phyloP scores from a whole-genome alignment of 92 coral and sea anemone species.

The Isaurus tuberculatus region DNA sequence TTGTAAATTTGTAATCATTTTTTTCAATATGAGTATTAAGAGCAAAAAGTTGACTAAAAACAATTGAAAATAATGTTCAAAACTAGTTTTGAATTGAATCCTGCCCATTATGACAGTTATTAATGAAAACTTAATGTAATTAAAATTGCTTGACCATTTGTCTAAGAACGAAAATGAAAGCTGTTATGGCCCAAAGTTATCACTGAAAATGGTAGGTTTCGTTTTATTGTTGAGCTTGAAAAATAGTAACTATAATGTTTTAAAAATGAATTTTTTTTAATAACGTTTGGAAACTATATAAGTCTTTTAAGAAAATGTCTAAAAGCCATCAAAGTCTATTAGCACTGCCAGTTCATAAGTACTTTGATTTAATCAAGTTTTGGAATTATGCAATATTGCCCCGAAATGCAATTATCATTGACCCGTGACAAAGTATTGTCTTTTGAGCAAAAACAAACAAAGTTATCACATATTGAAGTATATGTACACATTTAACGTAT shows the following conservation, averaged over 20 bases:
- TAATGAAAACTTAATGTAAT: conserved; percentile 14
- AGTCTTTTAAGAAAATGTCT: background rate
- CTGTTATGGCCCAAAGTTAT: conserved; percentile 3
- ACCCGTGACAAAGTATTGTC: conserved; percentile 1
- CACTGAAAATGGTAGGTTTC: conserved; percentile 8
- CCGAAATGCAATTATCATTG: conserved; percentile 18
- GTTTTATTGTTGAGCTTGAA: background rate
- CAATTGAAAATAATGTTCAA: background rate
- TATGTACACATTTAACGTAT: conserved; percentile 20
- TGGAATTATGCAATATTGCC: conserved; percentile 7
- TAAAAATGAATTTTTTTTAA: background rate
- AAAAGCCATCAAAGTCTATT: conserved; percentile 10
- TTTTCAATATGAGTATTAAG: too few relatives aligned
- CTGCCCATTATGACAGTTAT: background rate
- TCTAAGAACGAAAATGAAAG: background rate
- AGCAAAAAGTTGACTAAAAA: too few relatives aligned
- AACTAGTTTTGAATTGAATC: background rate
- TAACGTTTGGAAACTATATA: conserved; percentile 6
- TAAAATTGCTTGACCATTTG: conserved; percentile 23
- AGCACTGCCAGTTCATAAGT: background rate
- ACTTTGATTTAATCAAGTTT: conserved; percentile 28
- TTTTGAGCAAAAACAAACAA: conserved; percentile 2
- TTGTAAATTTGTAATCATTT: too few relatives aligned
- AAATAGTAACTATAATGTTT: background rate
- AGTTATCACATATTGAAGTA: conserved; percentile 23